These are phyloP conservation scores for Trissolcus brochymenae DNA, from an alignment of 2,888 invertebrate genomes.

Conservation along the genomic window DNA sequence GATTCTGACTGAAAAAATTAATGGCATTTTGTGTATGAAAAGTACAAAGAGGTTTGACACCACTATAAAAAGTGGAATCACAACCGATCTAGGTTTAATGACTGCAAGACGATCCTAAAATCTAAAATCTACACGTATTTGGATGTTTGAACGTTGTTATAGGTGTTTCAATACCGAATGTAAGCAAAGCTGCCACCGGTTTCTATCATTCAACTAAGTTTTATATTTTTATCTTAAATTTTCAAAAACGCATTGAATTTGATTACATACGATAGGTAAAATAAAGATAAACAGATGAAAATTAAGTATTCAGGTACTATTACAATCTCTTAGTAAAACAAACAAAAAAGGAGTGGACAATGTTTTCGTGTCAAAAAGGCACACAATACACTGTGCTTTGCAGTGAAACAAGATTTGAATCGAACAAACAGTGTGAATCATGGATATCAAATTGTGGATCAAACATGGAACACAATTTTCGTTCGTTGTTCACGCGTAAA, in stretches of 20 bases:
- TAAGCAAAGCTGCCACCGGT: constrained; percentile 21
- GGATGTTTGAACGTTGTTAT: constrained; percentile 58
- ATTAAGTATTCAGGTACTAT: constrained; percentile 35
- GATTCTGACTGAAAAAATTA: background rate
- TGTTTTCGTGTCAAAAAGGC: background rate
- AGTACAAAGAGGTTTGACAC: too few species aligned
- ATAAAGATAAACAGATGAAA: constrained; percentile 11
- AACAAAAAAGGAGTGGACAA: constrained; percentile 1
- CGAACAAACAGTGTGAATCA: background rate
- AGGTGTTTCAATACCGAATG: constrained; percentile 61
- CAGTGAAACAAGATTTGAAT: too few species aligned
- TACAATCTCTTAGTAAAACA: constrained; percentile 9
- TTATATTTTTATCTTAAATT: background rate
- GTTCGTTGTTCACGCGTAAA: background rate
- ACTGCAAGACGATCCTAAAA: constrained; percentile 54
- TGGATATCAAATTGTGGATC: constrained; percentile 5
- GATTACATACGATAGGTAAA: background rate
- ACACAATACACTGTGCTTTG: background rate
- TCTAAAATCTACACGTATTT: constrained; percentile 63
- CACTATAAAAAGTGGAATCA: background rate
- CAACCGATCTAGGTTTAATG: background rate
- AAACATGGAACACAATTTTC: constrained; percentile 16
- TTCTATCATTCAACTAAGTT: background rate
- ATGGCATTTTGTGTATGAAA: background rate
- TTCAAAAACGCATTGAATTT: background rate